These are phyloP conservation scores for Stenopsyche tienmushanensis DNA, from an alignment of 1,140 invertebrate genomes.

Conservation along the genomic window DNA sequence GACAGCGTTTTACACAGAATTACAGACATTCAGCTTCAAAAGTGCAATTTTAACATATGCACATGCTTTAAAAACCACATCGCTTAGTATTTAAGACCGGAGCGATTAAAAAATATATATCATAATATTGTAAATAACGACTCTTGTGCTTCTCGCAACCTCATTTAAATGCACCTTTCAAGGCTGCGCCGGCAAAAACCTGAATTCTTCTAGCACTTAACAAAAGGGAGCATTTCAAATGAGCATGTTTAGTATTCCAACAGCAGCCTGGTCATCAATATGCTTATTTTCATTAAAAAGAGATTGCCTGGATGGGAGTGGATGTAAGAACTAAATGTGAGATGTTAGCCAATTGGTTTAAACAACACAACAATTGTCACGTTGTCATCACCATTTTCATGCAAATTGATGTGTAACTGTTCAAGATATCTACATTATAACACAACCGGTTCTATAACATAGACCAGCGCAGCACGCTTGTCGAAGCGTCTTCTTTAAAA, in stretches of 20 bases:
- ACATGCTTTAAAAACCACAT: too few species aligned
- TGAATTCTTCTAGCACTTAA: not conserved
- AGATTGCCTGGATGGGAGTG: not conserved
- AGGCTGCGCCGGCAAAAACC: not conserved
- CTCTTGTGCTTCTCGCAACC: not conserved
- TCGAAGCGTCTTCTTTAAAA: too few species aligned
- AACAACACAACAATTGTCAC: constrained; percentile 19
- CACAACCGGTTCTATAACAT: too few species aligned
- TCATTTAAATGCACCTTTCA: too few species aligned
- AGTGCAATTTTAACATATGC: too few species aligned
- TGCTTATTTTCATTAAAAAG: not conserved
- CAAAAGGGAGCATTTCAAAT: not conserved
- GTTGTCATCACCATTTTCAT: constrained; percentile 15
- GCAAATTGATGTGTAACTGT: constrained; percentile 3
- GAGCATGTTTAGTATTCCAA: not conserved
- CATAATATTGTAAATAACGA: not conserved
- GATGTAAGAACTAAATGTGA: not conserved
- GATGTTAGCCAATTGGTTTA: constrained; percentile 26
- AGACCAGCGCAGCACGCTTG: too few species aligned
- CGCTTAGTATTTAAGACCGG: too few species aligned
- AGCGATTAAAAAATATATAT: too few species aligned
- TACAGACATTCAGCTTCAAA: too few species aligned
- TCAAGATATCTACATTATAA: not conserved
- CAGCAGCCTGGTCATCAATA: not conserved
- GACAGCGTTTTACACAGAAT: too few species aligned